Conservation (phyloP, 1,140 invertebrate species). For the Hypsibius dujardini region DNA sequence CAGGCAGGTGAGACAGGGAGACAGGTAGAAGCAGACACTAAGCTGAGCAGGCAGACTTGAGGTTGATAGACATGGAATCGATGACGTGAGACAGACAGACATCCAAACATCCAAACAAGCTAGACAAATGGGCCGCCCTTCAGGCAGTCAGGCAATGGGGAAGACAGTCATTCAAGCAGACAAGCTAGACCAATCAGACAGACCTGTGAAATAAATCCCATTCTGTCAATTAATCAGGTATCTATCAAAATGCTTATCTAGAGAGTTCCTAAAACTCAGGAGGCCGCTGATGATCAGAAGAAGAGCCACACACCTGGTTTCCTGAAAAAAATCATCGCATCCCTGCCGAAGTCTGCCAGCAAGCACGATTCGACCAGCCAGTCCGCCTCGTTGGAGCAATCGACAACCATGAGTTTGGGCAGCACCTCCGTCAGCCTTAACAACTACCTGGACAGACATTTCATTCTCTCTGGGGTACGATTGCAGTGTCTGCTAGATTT, state of each 20-base stretch:
- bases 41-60: too few species aligned
- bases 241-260: too few species aligned
- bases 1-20: too few species aligned
- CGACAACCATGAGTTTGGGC: background rate
- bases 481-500: background rate
- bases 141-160: background rate
- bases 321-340: background rate
- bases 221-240: background rate
- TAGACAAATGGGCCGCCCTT: too few species aligned
- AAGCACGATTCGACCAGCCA: background rate
- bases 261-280: too few species aligned
- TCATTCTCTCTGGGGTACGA: background rate
- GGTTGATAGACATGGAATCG: too few species aligned
- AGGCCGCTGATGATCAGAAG: background rate
- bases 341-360: conserved; percentile 3
- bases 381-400: background rate
- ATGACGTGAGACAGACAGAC: too few species aligned
- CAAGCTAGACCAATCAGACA: background rate
- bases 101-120: too few species aligned
- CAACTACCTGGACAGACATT: background rate
- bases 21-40: too few species aligned
- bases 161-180: background rate
- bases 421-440: background rate
- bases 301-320: background rate
- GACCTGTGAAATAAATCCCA: background rate